Conservation (phyloP, 2,113 vertebrate species). For the Trochalopteron elliotii region DNA sequence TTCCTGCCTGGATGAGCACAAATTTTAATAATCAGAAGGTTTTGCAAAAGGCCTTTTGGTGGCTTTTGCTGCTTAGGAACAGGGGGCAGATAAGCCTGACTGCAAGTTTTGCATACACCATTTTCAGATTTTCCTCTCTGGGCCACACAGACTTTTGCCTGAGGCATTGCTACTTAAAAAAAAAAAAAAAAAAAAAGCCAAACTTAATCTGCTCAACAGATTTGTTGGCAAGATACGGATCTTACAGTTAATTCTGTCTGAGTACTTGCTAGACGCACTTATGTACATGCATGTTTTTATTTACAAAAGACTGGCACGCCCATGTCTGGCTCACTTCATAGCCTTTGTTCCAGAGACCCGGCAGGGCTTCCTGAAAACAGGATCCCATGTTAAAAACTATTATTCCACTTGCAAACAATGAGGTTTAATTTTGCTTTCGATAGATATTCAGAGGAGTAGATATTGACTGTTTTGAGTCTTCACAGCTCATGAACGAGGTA, state of each 20-base stretch:
- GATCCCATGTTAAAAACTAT: background rate
- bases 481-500: background rate
- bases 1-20: background rate
- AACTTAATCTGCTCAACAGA: background rate
- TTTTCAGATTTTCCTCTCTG: conserved; percentile 23
- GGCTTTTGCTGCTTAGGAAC: background rate
- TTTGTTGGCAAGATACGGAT: conserved; percentile 29
- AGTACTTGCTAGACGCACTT: background rate
- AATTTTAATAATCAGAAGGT: background rate
- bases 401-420: conserved; percentile 11
- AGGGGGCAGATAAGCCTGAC: background rate
- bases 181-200: background rate
- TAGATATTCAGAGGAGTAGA: background rate
- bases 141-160: conserved; percentile 9
- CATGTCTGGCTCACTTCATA: conserved; percentile 9
- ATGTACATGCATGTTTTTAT: conserved; percentile 25
- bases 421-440: background rate
- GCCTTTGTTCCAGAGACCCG: conserved; percentile 15
- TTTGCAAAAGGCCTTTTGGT: background rate
- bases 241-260: conserved; percentile 38
- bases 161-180: background rate
- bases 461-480: background rate
- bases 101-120: background rate
- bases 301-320: conserved; percentile 34
- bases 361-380: background rate